Base-by-base conservation (phyloP, 2,113 vertebrate genomes). In the Anguilla rostrata region DNA sequence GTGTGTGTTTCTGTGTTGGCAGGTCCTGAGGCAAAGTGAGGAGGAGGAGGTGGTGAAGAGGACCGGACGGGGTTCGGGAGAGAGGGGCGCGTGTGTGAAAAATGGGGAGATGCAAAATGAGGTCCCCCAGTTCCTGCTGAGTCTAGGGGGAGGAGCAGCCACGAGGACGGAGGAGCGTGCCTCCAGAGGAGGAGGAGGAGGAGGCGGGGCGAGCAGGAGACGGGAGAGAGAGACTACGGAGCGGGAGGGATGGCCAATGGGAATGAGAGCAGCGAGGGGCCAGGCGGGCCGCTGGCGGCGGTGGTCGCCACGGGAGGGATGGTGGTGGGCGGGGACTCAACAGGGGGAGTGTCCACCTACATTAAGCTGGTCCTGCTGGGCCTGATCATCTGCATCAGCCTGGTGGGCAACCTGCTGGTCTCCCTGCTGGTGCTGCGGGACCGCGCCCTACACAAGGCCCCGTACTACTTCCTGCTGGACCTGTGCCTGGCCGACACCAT, bases 401-500 rank as follows among this genome's bases (percentile, higher is more conserved):
- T 98, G 39, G 96, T 95, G 0, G 97, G 97, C 86, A 98, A 98
- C 88, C 95, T 98, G 83, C 91, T 98, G 92, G 95, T 98, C 63
- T 97, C 97, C 14, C 89, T 97, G 94, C 95, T 98, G 90, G 96
- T 98, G 87, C 93, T 98, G 86, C 95, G 97, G 92, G 97, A 98
- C 93, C 93, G 97, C 90, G 95, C 96, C 87, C 95, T 98, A 88
- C 97, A 98, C 95, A 98, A 98, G 90, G 97, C 97, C 81, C 97
- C 97, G 63, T 98, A 98, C 90, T 98, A 98, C 93, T 98, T 98
- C 93, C 94, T 98, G 84, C 91, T 98, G 95, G 97, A 98, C 94
- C 95, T 98, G 92, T 98, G 97, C 95, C 96, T 97, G 92, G 97
- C 97, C 0, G 97, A 98, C 81, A 97, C 97, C 81, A 97, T 97